Percentiles rank a stretch among this genome's conserved stretches.
phyloP scores from a whole-genome alignment of 1,140 invertebrate species.

The Papilio polytes region DNA sequence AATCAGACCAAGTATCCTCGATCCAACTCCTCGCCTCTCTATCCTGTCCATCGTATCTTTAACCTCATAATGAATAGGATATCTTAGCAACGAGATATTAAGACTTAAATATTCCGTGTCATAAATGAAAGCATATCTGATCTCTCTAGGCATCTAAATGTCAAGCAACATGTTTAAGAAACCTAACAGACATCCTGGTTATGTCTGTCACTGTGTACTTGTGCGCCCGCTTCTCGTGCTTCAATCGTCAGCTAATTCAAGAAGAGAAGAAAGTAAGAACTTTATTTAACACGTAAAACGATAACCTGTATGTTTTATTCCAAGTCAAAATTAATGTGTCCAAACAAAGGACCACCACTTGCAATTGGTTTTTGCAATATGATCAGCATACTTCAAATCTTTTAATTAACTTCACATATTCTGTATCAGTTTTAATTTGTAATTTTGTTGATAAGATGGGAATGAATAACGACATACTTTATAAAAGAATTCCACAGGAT shows the following conservation, averaged over 20 bases:
- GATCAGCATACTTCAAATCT: neutral
- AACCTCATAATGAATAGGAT: too few relatives aligned
- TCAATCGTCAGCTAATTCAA: slow-evolving; percentile 40
- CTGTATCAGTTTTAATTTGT: neutral
- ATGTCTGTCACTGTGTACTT: slow-evolving; percentile 40
- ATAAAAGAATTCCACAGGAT: neutral
- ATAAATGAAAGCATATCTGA: neutral
- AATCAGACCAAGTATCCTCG: neutral
- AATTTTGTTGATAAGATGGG: neutral
- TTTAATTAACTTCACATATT: neutral
- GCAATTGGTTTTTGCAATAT: neutral
- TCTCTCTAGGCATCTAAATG: slow-evolving; percentile 41
- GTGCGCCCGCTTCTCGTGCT: slow-evolving; percentile 41
- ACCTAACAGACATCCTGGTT: slow-evolving; percentile 40
- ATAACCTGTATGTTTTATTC: neutral
- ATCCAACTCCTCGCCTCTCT: neutral
- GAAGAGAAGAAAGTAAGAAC: slow-evolving; percentile 40
- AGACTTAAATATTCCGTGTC: neutral
- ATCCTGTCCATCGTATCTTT: neutral
- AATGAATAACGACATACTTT: neutral
- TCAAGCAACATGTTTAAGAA: slow-evolving; percentile 34
- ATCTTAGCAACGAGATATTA: neutral
- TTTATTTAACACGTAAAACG: neutral
- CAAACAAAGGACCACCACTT: too few relatives aligned
- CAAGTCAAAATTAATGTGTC: too few relatives aligned